Base-by-base conservation (phyloP, 2,797 vertebrate genomes). In the Chelidonichthys spinosus region DNA sequence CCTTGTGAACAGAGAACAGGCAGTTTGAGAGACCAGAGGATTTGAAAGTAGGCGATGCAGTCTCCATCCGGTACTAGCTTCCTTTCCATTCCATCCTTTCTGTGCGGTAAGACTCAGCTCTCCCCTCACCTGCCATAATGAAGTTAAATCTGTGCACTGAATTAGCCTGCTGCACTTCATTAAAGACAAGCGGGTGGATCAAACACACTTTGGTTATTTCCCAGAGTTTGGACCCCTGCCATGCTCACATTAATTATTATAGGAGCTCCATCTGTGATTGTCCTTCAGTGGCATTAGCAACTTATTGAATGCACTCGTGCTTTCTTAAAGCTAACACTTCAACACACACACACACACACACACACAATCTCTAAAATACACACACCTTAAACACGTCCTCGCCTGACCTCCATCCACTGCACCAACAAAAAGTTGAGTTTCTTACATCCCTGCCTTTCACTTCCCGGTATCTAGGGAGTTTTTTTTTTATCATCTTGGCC, bases 171-270 rank as follows among this genome's bases (percentile, higher is more conserved):
- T 81, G 84, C 88, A 92, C 89, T 93, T 94, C 91, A 95, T 95
- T 95, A 95, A 92, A 92, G 86, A 92, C 82, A 84, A 84, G 86
- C 90, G 76, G 79, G 80, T 82, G 92, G 93, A 95, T 95, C 91
- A 94, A 93, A 94, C 90, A 81, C 87, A 88, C 90, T 87, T 87
- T 86, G 81, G 90, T 92, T 91, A 89, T 93, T 92, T 92, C 85
- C 81, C 87, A 84, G 87, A 87, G 87, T 92, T 92, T 95, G 93
- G 94, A 94, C 87, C 85, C 73, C 87, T 89, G 92, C 94, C 95
- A 94, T 85, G 86, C 78, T 84, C 90, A 90, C 90, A 92, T 94
- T 94, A 94, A 94, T 95, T 94, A 95, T 93, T 92, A 93, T 91
- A 87, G 86, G 81, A 81, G 90, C 93, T 92, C 94, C 90, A 92